Evolutionary conservation across 2,888 invertebrate species (phyloP).

Genomic region (Yponomeuta sedellus): DNA sequence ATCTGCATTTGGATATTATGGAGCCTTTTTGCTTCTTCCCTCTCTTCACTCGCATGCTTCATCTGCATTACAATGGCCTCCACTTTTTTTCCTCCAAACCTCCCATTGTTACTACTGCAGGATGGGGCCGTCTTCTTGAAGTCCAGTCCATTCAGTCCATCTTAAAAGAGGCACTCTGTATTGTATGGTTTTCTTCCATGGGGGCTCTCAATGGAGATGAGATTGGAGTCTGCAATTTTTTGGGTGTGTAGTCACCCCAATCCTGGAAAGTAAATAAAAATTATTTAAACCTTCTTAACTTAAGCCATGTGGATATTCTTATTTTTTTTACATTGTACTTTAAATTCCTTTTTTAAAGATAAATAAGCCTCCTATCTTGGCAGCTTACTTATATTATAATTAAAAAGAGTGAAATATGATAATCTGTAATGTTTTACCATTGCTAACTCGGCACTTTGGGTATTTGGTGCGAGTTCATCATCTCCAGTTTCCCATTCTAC

Average conservation of each 20-base stretch:
- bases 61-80: slow-evolving; percentile 5
- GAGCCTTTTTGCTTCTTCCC: not conserved
- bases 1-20: not conserved
- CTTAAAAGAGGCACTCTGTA: not conserved
- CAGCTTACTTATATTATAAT: too few relatives aligned
- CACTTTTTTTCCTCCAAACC: not conserved
- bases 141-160: too few relatives aligned
- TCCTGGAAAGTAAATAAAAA: slow-evolving; percentile 7
- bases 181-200: not conserved
- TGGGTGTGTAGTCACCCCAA: slow-evolving; percentile 9
- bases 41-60: not conserved
- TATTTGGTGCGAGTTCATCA: too few relatives aligned
- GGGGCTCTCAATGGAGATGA: not conserved
- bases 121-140: slow-evolving; percentile 5
- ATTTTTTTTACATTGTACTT: too few relatives aligned
- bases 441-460: not conserved
- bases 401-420: slow-evolving; percentile 5
- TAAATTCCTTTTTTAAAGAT: too few relatives aligned
- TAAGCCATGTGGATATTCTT: too few relatives aligned
- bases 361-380: too few relatives aligned
- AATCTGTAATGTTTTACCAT: slow-evolving; percentile 4
- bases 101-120: slow-evolving; percentile 2
- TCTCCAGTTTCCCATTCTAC: too few relatives aligned
- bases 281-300: not conserved
- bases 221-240: slow-evolving; percentile 6